A percentile compares a stretch with the other conserved stretches of the same genome.
Conservation (phyloP, 2,797 vertebrate species). For the Apogon hyalosoma region DNA sequence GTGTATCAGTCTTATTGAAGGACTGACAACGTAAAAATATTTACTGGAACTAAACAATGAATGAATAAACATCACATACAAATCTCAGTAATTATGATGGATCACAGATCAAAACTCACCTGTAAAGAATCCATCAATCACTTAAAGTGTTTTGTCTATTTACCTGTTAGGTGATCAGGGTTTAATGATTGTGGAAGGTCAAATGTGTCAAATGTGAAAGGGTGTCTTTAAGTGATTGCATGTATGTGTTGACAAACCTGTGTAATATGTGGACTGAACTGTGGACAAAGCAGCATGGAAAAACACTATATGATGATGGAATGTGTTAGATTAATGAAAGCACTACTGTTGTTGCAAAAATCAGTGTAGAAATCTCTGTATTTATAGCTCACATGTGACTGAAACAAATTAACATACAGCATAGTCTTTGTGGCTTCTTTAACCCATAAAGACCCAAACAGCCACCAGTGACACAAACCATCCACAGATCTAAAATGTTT, state of each 20-base stretch:
- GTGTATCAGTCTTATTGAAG: not conserved
- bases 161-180: not conserved
- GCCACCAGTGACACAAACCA: no score
- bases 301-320: not conserved
- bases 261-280: slow-evolving; percentile 10
- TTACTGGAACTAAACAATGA: not conserved
- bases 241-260: slow-evolving; percentile 14
- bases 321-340: slow-evolving; percentile 1
- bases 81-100: not conserved
- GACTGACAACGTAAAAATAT: not conserved
- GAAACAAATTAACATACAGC: not conserved
- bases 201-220: slow-evolving; percentile 23
- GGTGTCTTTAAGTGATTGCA: slow-evolving; percentile 11
- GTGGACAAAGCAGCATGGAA: slow-evolving; percentile 8
- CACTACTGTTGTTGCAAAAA: not conserved
- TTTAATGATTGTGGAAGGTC: slow-evolving; percentile 16
- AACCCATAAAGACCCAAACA: no score
- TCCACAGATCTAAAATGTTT: no score
- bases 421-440: not conserved
- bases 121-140: not conserved
- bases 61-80: not conserved
- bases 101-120: not conserved
- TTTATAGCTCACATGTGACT: not conserved
- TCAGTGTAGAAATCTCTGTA: not conserved
- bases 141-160: not conserved